phyloP scores from a whole-genome alignment of 1,140 invertebrate genomes.

The Reticulitermes speratus region DNA sequence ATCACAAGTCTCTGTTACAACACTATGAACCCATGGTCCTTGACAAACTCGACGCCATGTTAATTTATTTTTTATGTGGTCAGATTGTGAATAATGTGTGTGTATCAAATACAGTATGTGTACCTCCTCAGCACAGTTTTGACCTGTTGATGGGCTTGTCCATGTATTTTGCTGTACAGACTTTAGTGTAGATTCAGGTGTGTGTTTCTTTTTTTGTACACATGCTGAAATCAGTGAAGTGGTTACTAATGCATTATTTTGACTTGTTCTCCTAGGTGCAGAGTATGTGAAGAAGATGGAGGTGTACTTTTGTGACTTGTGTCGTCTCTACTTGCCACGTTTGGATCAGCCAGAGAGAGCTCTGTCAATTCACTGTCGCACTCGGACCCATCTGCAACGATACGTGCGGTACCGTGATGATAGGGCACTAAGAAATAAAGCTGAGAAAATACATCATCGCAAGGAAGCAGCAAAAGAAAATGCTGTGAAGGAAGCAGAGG shows the following conservation, averaged over 20 bases:
- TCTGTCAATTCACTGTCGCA: slow-evolving; percentile 66
- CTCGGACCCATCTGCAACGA: slow-evolving; percentile 66
- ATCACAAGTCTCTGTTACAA: too few relatives aligned
- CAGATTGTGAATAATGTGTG: too few relatives aligned
- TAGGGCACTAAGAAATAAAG: slow-evolving; percentile 63
- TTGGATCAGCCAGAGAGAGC: slow-evolving; percentile 61
- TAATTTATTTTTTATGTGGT: too few relatives aligned
- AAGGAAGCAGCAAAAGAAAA: slow-evolving; percentile 49
- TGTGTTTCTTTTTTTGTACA: too few relatives aligned
- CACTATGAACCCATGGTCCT: too few relatives aligned
- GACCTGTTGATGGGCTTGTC: too few relatives aligned
- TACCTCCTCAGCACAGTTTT: too few relatives aligned
- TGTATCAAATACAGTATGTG: too few relatives aligned
- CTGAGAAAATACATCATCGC: slow-evolving; percentile 64
- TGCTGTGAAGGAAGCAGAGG: slow-evolving; percentile 36
- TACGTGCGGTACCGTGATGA: slow-evolving; percentile 73
- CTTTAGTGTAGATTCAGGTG: too few relatives aligned
- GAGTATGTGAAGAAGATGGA: slow-evolving; percentile 53
- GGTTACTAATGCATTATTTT: slow-evolving; percentile 17
- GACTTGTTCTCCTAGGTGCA: slow-evolving; percentile 7
- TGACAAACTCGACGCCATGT: too few relatives aligned
- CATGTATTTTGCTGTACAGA: too few relatives aligned
- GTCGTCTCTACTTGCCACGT: slow-evolving; percentile 67
- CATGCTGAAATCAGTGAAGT: background rate
- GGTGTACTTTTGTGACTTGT: slow-evolving; percentile 68